phyloP scores from a whole-genome alignment of 1,140 invertebrate species.

The Steinernema khuongi region DNA sequence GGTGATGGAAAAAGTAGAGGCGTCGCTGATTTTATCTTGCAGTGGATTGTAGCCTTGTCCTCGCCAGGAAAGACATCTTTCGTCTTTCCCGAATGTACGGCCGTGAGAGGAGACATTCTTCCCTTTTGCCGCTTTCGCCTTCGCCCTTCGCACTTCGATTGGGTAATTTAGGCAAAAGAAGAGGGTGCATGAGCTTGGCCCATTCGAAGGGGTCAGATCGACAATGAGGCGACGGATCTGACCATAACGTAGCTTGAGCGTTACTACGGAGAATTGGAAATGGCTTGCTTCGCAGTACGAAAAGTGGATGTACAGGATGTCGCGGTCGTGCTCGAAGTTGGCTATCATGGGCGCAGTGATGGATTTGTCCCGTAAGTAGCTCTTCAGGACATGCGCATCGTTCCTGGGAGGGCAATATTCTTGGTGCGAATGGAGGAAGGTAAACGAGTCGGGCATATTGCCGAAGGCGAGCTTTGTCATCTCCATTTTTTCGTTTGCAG shows the following conservation, averaged over 20 bases:
- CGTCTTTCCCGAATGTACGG: neutral
- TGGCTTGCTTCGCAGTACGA: neutral
- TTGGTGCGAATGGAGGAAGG: neutral
- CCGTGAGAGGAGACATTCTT: neutral
- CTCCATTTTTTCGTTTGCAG: neutral
- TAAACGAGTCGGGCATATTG: neutral
- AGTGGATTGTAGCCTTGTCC: neutral
- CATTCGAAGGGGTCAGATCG: neutral
- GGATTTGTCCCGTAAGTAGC: neutral
- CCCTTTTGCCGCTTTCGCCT: neutral
- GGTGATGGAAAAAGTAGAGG: neutral
- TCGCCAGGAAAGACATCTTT: neutral
- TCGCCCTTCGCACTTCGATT: neutral
- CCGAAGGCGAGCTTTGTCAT: neutral
- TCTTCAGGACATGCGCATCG: neutral
- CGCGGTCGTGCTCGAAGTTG: neutral
- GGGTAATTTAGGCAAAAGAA: slow-evolving; percentile 6
- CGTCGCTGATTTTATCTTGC: neutral
- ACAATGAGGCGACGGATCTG: neutral
- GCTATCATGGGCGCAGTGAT: neutral
- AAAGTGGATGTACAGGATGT: neutral
- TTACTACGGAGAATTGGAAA: neutral
- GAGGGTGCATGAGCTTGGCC: neutral
- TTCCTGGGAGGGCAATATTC: neutral
- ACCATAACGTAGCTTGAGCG: neutral